Evolutionary conservation across 2,797 vertebrate genomes (phyloP), one percentile per base, ranked within the genome.

Genomic region (Martes flavigula): DNA sequence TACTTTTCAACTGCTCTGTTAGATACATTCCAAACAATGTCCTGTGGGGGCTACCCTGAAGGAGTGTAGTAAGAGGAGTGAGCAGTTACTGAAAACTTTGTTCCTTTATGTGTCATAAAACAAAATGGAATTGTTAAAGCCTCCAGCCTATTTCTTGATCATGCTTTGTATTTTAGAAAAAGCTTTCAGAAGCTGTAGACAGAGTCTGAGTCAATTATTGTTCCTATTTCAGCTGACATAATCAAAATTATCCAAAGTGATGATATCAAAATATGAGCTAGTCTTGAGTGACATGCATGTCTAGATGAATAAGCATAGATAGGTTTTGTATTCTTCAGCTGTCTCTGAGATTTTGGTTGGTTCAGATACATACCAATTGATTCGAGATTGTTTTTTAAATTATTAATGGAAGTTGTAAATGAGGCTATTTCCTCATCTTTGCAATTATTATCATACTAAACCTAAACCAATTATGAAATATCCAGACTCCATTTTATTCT

Each of bases 181-280:
- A 93, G 75, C 38, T 94, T 91, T 75, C 81, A 93, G 73, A 90
- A 75, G 18, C 90, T 62, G 9, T 83, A 97, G 30, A 75, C 75
- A 46, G 32, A 30, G n/a, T 84, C 60, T 92, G 75, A 97, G 83
- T 91, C 30, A 54, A 51, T 87, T 95, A 87, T 87, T 90, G 72
- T 97, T 87, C n/a, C 21, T 79, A 48, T 60, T 84, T 92, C 75
- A 84, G 40, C 66, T 96, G 88, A 94, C 46, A 58, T 91, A 89
- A 94, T 96, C 38, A 68, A 73, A 88, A 48, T 64, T 75, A 87
- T 35, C 32, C 70, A 78, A 72, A 90, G 64, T 58, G 77, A 94
- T 90, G 27, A 88, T 81, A 78, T 78, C 84, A 92, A 90, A 96
- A 90, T 94, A 87, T 35, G 27, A 97, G 84, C 64, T 66, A 72